Base-by-base conservation (phyloP, 2,113 vertebrate genomes). In the Stigmatopora argus region DNA sequence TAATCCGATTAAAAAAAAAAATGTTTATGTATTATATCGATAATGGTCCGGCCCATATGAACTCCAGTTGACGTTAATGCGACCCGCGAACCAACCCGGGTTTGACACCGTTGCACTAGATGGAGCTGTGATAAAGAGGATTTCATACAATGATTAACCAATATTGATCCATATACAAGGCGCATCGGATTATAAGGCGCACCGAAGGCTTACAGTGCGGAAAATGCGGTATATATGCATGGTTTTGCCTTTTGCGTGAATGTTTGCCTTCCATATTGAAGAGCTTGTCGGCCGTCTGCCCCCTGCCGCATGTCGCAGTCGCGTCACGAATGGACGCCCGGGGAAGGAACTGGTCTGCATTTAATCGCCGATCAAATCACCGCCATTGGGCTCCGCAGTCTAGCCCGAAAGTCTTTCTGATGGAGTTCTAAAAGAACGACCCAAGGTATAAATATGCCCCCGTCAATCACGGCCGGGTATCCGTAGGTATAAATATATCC, bases 181-280 rank as follows among this genome's bases (percentile, higher is more conserved):
- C 26, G 26, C 26, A 31, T 31, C 3, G 26, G 26, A 31, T 31
- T 31, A 31, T 31, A 31, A 31, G 26, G 26, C 26, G 26, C 26
- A 31, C 26, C 3, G 26, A 31, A 31, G 26, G 3, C 26, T 31
- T 31, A 31, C 3, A 31, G 26, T 31, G 26, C 26, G 3, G 26
- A 31, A 31, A 31, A 31, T 3, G 26, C 26, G 26, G 26, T 31
- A 31, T 31, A 31, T 31, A 31, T 19, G 83, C 79, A 78, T 78
- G 79, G 73, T 75, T 84, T 79, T 79, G 64, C 74, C 79, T 83
- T 83, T 35, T 7, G 35, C 81, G 78, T 71, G 72, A 49, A 66
- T 60, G 75, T 77, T 75, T 81, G 82, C 79, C 83, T 85, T 75
- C 83, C 84, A 86, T 85, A 83, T 85, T 84, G 80, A 85, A 80